Evolutionary conservation across 2,113 vertebrate species (phyloP).

Genomic region (Penelope pileata): DNA sequence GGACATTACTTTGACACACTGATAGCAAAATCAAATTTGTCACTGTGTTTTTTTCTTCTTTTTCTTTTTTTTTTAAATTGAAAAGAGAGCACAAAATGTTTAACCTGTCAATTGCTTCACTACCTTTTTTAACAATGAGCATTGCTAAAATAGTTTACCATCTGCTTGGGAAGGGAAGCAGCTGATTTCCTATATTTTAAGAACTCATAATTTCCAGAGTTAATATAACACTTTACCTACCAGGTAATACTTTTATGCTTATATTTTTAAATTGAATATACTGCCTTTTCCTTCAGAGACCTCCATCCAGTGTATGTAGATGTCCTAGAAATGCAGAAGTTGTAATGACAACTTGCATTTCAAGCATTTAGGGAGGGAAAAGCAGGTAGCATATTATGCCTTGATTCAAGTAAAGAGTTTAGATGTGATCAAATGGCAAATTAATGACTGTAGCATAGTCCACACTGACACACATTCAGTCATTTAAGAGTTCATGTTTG

Average conservation of each 20-base stretch:
- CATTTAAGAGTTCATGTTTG: neutral
- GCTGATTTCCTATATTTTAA: neutral
- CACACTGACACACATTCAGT: neutral
- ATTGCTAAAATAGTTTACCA: neutral
- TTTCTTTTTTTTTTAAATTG: too few species aligned
- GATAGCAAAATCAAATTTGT: neutral
- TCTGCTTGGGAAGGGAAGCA: neutral
- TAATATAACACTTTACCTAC: neutral
- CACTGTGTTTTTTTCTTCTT: too few species aligned
- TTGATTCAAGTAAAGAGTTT: neutral
- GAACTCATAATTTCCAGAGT: neutral
- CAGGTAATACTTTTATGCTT: neutral
- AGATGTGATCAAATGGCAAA: neutral
- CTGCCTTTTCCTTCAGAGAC: neutral
- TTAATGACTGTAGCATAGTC: neutral
- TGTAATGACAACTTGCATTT: neutral
- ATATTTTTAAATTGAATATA: neutral
- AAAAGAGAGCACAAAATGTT: neutral
- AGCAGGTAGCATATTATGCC: neutral
- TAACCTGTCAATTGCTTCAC: neutral
- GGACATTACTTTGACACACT: neutral
- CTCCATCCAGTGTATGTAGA: neutral
- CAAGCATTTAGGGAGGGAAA: neutral
- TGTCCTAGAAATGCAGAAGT: neutral
- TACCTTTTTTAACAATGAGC: neutral